Evolutionary conservation across 2,888 invertebrate genomes (phyloP).

Genomic region (Ophraella communa): DNA sequence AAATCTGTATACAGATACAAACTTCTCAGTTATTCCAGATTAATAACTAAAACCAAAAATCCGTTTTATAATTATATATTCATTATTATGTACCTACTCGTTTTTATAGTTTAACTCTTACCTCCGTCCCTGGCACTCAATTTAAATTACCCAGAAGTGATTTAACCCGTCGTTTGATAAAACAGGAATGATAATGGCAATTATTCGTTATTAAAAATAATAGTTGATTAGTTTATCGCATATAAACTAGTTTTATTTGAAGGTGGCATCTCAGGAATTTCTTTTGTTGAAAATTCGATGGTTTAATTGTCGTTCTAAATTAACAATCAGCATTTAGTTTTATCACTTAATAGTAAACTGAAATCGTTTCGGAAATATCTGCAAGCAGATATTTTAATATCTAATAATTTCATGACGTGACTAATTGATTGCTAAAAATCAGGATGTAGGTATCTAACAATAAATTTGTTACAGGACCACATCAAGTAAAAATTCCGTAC

Average conservation of each 20-base stretch:
- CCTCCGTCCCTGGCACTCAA: neutral
- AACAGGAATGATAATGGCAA: neutral
- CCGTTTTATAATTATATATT: too few relatives aligned
- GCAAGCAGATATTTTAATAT: neutral
- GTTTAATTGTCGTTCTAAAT: neutral
- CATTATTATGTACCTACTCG: neutral
- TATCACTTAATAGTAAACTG: neutral
- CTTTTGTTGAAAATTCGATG: neutral
- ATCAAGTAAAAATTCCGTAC: too few relatives aligned
- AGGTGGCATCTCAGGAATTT: neutral
- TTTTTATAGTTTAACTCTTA: neutral
- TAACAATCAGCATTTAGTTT: neutral
- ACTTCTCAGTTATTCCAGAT: too few relatives aligned
- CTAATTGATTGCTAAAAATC: too few relatives aligned
- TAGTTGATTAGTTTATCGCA: neutral
- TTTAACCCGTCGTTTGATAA: neutral
- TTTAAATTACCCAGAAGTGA: neutral
- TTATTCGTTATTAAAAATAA: neutral
- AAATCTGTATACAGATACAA: too few relatives aligned
- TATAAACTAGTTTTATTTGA: neutral
- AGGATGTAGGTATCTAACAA: too few relatives aligned
- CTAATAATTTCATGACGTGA: too few relatives aligned
- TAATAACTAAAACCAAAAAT: too few relatives aligned
- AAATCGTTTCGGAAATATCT: neutral
- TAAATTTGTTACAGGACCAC: too few relatives aligned